These are phyloP conservation scores for Acanthornis magna DNA, from an alignment of 2,797 vertebrate species.

Conservation along the genomic window DNA sequence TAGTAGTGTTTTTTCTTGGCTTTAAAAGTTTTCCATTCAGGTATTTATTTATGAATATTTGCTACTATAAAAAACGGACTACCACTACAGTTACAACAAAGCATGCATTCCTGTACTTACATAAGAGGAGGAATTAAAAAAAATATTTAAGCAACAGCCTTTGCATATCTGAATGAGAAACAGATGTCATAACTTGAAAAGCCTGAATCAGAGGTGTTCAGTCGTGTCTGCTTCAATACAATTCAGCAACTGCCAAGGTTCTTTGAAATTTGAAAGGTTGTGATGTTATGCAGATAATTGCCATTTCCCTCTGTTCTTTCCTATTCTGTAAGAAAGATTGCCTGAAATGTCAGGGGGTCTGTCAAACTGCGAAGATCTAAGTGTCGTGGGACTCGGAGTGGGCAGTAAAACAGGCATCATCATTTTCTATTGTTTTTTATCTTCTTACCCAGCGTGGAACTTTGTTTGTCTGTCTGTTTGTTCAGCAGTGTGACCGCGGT, in stretches of 20 bases:
- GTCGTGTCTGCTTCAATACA: not conserved
- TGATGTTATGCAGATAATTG: rapidly evolving
- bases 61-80: not conserved
- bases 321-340: not conserved
- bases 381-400: not conserved
- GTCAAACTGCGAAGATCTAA: not conserved
- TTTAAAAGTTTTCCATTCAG: not conserved
- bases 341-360: not conserved
- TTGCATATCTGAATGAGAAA: not conserved
- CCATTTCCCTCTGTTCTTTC: not conserved
- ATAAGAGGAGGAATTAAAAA: not conserved
- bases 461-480: no score
- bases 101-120: not conserved
- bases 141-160: not conserved
- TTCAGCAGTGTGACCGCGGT: rapidly evolving
- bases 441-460: rapidly evolving
- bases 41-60: not conserved
- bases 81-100: not conserved
- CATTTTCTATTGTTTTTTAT: not conserved
- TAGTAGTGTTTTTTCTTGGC: not conserved
- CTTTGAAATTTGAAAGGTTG: not conserved
- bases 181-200: not conserved
- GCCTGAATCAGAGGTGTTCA: not conserved
- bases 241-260: not conserved
- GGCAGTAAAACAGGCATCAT: not conserved